Conservation (phyloP, 2,797 vertebrate species). For the Sus cebifrons region DNA sequence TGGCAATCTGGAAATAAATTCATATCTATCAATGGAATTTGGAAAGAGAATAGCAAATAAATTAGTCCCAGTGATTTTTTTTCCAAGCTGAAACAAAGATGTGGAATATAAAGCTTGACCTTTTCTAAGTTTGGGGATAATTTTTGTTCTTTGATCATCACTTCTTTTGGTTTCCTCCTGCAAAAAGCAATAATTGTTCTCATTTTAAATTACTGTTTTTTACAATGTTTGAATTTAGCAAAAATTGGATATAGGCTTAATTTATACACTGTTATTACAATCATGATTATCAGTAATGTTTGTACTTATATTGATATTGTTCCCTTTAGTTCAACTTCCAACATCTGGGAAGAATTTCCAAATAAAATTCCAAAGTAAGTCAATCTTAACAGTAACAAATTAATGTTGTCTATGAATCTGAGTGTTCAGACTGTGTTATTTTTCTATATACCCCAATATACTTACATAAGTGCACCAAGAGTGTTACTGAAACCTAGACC, state of each 20-base stretch:
- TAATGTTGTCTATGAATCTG: slow-evolving; percentile 29
- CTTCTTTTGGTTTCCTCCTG: neutral
- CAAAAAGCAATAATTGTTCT: slow-evolving; percentile 4
- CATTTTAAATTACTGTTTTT: slow-evolving; percentile 20
- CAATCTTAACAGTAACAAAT: slow-evolving; percentile 33
- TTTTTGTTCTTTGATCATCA: neutral
- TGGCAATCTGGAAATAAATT: slow-evolving; percentile 38
- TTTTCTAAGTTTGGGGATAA: slow-evolving; percentile 12
- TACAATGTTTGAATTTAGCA: slow-evolving; percentile 5
- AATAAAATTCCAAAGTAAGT: slow-evolving; percentile 50
- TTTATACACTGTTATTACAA: slow-evolving; percentile 32
- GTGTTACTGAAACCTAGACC: neutral
- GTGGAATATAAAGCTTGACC: neutral
- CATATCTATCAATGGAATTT: neutral
- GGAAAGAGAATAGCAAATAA: slow-evolving; percentile 32
- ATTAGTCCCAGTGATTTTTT: neutral
- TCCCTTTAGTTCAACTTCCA: neutral
- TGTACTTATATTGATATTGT: slow-evolving; percentile 26
- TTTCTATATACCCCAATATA: neutral
- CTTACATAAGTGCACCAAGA: neutral
- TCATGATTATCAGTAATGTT: neutral
- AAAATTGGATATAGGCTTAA: neutral
- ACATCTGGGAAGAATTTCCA: slow-evolving; percentile 2
- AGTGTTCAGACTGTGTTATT: neutral
- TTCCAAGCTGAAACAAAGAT: slow-evolving; percentile 27